phyloP scores from a whole-genome alignment of 2,888 invertebrate genomes.

The Torymus texanus region DNA sequence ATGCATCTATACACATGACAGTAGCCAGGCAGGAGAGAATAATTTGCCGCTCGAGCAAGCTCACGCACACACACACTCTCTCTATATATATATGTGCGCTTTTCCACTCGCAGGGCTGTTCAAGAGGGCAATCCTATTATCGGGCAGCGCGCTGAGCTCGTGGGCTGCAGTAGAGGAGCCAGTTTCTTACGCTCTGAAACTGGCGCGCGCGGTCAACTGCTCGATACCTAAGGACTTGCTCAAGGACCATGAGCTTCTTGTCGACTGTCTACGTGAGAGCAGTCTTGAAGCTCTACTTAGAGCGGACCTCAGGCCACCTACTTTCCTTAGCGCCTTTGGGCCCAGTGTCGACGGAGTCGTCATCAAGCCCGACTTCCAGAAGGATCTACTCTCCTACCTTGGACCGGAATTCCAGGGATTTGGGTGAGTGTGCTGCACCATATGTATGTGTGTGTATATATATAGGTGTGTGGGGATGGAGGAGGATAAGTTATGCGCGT shows the following conservation, averaged over 20 bases:
- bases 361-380: conserved; percentile 90
- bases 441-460: neutral
- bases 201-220: conserved; percentile 89
- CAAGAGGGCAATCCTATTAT: conserved; percentile 89
- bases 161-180: conserved; percentile 94
- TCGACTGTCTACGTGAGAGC: conserved; percentile 88
- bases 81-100: too few relatives aligned
- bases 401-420: conserved; percentile 74
- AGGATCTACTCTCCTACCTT: conserved; percentile 85
- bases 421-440: conserved; percentile 63
- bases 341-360: conserved; percentile 96
- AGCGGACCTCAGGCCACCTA: conserved; percentile 87
- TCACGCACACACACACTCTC: too few relatives aligned
- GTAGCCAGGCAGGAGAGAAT: too few relatives aligned
- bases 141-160: conserved; percentile 91
- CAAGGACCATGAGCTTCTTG: conserved; percentile 88
- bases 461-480: neutral
- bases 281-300: conserved; percentile 84
- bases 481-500: conserved; percentile 15
- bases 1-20: too few relatives aligned
- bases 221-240: conserved; percentile 87
- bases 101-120: conserved; percentile 81
- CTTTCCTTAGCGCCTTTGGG: conserved; percentile 91
- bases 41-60: too few relatives aligned
- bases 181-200: conserved; percentile 86